A percentile compares a stretch with the other conserved stretches of the same genome.
Conservation (phyloP, 2,113 vertebrate species). For the Epinephelus cyanopodus region DNA sequence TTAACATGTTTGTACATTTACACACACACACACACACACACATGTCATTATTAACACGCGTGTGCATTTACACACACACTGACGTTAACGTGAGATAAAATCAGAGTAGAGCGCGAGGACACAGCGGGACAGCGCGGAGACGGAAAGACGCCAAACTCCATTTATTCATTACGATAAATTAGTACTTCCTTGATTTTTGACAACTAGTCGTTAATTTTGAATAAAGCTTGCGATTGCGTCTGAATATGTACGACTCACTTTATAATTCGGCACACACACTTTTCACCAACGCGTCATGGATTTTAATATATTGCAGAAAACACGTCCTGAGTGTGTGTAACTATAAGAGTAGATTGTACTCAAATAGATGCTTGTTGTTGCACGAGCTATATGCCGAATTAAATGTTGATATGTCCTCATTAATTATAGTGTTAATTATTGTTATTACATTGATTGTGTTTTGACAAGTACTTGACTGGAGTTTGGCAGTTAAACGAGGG, state of each 20-base stretch:
- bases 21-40: no score
- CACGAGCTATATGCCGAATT: slow-evolving; percentile 4
- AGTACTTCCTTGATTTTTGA: fast-evolving
- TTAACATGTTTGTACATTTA: fast-evolving
- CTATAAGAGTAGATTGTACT: not conserved
- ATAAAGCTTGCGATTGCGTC: fast-evolving
- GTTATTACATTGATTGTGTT: not conserved
- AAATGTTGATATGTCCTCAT: fast-evolving
- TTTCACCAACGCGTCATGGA: fast-evolving
- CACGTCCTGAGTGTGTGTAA: not conserved
- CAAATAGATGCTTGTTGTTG: fast-evolving
- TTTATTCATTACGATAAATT: not conserved
- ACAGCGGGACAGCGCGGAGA: not conserved
- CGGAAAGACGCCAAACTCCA: not conserved
- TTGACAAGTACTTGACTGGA: not conserved
- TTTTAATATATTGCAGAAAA: not conserved
- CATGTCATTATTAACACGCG: not conserved
- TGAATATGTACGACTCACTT: not conserved
- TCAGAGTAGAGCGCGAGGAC: not conserved
- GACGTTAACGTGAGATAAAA: fast-evolving
- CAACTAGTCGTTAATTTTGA: fast-evolving
- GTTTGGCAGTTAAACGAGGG: not conserved
- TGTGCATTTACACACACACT: fast-evolving
- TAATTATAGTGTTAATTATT: fast-evolving
- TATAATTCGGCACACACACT: slow-evolving; percentile 21